Evolutionary conservation across 2,113 vertebrate genomes (phyloP).

Genomic region (Ramphastos sulfuratus): DNA sequence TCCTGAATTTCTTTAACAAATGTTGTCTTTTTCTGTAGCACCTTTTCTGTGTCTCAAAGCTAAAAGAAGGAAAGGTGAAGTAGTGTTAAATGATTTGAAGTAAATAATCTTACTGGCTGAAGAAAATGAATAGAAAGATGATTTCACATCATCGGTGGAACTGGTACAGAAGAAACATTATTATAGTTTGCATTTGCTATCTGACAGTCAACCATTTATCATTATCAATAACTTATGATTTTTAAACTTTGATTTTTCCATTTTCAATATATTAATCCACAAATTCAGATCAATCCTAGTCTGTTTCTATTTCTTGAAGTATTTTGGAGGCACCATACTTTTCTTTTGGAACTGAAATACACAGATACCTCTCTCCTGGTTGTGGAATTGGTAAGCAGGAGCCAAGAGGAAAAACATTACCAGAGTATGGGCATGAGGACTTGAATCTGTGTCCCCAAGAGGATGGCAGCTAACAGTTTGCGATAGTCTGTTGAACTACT

Average conservation of each 20-base stretch:
- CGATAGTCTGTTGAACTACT: constrained; percentile 40
- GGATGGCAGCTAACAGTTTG: constrained; percentile 22
- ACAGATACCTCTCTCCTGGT: not conserved
- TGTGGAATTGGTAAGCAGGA: not conserved
- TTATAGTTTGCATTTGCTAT: not conserved
- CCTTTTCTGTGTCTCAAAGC: not conserved
- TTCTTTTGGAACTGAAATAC: not conserved
- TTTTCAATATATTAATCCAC: not conserved
- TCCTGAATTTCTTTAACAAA: not conserved
- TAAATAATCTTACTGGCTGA: not conserved
- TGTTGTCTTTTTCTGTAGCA: not conserved
- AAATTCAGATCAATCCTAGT: not conserved
- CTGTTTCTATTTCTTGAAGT: not conserved
- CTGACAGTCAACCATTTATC: not conserved
- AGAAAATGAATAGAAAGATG: not conserved
- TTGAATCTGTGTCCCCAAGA: constrained; percentile 25
- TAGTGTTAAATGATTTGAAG: not conserved
- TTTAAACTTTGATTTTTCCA: not conserved
- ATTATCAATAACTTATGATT: not conserved
- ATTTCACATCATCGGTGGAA: not conserved
- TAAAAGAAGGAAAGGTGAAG: not conserved
- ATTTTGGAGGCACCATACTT: not conserved
- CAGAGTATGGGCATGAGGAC: not conserved
- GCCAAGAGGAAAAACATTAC: not conserved
- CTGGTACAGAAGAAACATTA: not conserved